Conservation (phyloP, 2,113 vertebrate genomes). For the Artemisiospiza belli region DNA sequence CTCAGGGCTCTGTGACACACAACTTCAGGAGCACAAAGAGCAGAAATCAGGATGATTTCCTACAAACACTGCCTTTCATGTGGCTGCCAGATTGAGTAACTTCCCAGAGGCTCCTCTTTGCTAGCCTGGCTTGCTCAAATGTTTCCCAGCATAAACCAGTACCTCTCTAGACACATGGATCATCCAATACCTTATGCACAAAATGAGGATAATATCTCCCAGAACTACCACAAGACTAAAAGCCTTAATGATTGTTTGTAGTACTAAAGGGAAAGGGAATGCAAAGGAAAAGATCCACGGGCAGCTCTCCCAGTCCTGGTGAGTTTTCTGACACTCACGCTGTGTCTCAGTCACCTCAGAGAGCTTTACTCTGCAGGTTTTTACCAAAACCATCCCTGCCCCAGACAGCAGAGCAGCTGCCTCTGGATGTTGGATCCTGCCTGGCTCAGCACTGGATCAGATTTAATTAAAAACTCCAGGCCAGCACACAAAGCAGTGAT, state of each 20-base stretch:
- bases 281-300: background rate
- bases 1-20: background rate
- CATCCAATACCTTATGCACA: background rate
- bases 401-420: background rate
- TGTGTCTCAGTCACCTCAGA: background rate
- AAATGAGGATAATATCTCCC: background rate
- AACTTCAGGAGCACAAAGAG: background rate
- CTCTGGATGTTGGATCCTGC: background rate
- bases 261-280: background rate
- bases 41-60: background rate
- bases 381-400: background rate
- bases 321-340: background rate
- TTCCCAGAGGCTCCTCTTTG: background rate
- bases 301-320: background rate
- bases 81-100: background rate
- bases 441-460: background rate
- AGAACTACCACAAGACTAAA: background rate
- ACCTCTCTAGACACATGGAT: background rate
- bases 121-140: background rate
- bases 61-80: background rate
- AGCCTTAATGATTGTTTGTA: background rate
- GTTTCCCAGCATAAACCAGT: background rate
- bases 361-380: background rate
- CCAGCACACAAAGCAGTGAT: background rate
- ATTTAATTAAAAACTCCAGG: slow-evolving; percentile 8